These are phyloP conservation scores for Nemopilema nomurai DNA, from an alignment of 30 jellyfish, hydroid and myxozoan species.

Conservation along the genomic window DNA sequence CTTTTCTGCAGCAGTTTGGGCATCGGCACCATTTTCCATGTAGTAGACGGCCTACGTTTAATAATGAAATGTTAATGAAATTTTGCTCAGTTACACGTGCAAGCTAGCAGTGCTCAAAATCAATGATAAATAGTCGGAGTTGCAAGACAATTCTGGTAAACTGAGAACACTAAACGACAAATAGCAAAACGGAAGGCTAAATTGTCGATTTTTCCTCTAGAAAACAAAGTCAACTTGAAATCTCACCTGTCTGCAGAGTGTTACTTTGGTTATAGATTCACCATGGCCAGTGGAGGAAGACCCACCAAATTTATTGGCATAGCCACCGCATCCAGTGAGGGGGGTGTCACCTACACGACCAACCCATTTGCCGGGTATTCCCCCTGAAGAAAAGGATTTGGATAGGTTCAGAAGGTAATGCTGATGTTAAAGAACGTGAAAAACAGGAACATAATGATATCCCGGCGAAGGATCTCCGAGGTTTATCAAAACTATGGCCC, in stretches of 20 bases:
- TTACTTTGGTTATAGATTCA: conserved; percentile 71
- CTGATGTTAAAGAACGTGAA: too few species aligned
- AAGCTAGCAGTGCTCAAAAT: too few species aligned
- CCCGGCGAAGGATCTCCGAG: background rate
- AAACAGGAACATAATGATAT: too few species aligned
- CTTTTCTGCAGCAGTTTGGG: conserved; percentile 85
- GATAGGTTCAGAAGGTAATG: too few species aligned
- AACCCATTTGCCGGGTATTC: conserved; percentile 86
- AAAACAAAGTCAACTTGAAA: background rate
- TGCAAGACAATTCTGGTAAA: too few species aligned
- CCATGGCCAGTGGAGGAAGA: conserved; percentile 99
- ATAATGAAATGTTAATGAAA: background rate
- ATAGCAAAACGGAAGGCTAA: background rate
- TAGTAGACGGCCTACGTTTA: conserved; percentile 26
- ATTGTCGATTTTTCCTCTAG: background rate
- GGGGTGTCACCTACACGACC: conserved; percentile 98
- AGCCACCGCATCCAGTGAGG: conserved; percentile 94
- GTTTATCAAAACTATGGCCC: background rate
- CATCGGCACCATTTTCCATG: conserved; percentile 82
- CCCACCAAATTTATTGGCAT: conserved; percentile 84
- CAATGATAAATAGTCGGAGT: too few species aligned
- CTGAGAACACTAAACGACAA: too few species aligned
- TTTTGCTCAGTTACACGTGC: background rate
- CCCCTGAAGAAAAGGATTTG: conserved; percentile 61
- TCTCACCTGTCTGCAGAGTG: conserved; percentile 84